Evolutionary conservation across 2,113 vertebrate genomes (phyloP).

Genomic region (Hydropotes inermis): DNA sequence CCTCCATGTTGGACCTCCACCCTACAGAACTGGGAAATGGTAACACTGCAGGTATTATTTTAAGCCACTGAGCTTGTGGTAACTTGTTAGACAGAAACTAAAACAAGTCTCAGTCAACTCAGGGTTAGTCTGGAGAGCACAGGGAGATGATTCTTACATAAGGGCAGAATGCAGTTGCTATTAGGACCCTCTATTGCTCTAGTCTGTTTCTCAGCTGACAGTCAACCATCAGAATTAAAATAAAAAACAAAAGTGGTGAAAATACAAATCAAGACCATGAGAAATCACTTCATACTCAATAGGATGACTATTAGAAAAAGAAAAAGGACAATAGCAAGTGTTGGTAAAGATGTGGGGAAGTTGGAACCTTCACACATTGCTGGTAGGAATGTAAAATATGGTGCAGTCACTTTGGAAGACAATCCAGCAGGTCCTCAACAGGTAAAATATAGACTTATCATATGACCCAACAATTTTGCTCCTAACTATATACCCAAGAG

Average conservation of each 20-base stretch:
- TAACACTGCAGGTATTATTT: neutral
- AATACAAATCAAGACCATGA: neutral
- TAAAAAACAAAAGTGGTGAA: neutral
- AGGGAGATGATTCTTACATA: neutral
- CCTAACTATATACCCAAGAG: neutral
- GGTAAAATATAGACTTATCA: neutral
- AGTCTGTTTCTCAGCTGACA: neutral
- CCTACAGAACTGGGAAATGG: neutral
- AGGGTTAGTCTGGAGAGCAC: neutral
- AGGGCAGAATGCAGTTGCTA: neutral
- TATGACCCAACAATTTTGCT: neutral
- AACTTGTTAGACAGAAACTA: neutral
- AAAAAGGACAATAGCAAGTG: neutral
- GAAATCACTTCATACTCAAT: neutral
- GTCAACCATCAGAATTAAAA: neutral
- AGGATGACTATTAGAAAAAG: neutral
- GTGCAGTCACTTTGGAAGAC: neutral
- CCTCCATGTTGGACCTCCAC: neutral
- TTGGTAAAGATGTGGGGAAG: neutral
- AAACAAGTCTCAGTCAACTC: neutral
- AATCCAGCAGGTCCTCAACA: neutral
- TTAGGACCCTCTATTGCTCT: neutral
- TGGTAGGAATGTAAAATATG: neutral
- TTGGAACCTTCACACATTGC: rapidly evolving
- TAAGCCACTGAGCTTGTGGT: neutral